Base-by-base conservation (phyloP, 2,113 vertebrate species). In the Misgurnus mizolepis region DNA sequence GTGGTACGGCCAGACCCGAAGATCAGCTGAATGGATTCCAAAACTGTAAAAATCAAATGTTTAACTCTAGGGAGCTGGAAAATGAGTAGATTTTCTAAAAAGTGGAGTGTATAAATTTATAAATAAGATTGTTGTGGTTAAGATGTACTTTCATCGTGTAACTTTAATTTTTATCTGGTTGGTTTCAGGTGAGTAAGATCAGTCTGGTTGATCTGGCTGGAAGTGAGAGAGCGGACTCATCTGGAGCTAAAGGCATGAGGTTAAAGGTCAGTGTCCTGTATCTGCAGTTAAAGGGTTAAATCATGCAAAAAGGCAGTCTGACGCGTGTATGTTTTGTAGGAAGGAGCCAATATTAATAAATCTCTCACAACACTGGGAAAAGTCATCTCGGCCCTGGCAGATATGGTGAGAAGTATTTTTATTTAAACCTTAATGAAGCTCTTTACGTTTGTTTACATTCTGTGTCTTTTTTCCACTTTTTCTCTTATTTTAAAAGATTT, bases 311-410 rank as follows among this genome's bases (percentile, higher is more conserved):
- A 34, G 27, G 27, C 1, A 34, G 27, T 34, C 27, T 34, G 27
- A 34, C 27, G 1, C 1, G 8, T 76, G 40, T 82, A 2, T 58
- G 5, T 67, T 58, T 74, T 68, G 9, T 49, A 86, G 84, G 84
- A 86, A 70, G 84, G 84, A 81, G 84, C 84, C 17, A 98, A 98
- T 83, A 98, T 98, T 87, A 98, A 98, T 90, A 97, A 97, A 87
- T 98, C 96, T 2, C 91, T 98, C 22, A 97, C 96, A 0, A 95
- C 96, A 3, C 89, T 98, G 69, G 96, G 96, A 65, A 98, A 98
- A 2, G 96, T 98, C 86, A 98, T 98, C 90, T 98, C 96, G 0
- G 95, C 96, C 0, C 87, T 98, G 93, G 96, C 96, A 0, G 96
- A 98, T 87, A 95, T 95, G 53, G 96, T 98, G 86, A 93, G 94